These are phyloP conservation scores for Ceryle rudis DNA, from an alignment of 2,797 vertebrate species.

Conservation along the genomic window DNA sequence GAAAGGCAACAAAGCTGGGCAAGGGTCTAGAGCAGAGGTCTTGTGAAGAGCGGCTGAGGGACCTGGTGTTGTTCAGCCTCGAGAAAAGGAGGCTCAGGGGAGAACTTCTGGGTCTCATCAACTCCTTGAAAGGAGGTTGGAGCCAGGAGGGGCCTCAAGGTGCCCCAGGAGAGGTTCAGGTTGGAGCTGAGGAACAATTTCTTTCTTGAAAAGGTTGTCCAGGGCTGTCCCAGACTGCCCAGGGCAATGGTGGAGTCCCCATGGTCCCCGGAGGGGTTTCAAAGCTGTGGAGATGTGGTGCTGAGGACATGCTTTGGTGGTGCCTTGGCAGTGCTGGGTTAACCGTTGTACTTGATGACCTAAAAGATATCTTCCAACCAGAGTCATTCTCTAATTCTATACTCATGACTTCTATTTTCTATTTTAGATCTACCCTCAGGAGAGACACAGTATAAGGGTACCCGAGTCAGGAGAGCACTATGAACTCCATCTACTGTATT, in stretches of 20 bases:
- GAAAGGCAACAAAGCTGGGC: not conserved
- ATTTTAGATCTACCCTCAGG: constrained; percentile 86
- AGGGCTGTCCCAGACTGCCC: not conserved
- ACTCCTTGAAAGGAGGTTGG: not conserved
- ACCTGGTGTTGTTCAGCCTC: not conserved
- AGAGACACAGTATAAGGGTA: constrained; percentile 86
- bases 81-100: not conserved
- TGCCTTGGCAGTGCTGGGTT: not conserved
- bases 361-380: not conserved
- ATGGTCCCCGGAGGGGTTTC: not conserved
- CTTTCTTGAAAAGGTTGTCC: not conserved
- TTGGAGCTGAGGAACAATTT: not conserved
- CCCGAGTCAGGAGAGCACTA: constrained; percentile 87
- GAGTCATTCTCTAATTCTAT: not conserved
- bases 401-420: not conserved
- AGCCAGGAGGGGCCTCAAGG: not conserved
- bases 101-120: not conserved
- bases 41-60: not conserved
- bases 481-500: constrained; percentile 84
- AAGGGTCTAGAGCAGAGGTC: not conserved
- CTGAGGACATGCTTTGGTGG: not conserved
- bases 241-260: not conserved
- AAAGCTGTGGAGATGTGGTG: not conserved
- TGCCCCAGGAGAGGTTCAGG: not conserved
- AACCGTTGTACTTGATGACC: not conserved